Percentiles rank a stretch among this genome's conserved stretches.
phyloP scores from a whole-genome alignment of 2,888 invertebrate genomes.

The Lochmaea capreae region DNA sequence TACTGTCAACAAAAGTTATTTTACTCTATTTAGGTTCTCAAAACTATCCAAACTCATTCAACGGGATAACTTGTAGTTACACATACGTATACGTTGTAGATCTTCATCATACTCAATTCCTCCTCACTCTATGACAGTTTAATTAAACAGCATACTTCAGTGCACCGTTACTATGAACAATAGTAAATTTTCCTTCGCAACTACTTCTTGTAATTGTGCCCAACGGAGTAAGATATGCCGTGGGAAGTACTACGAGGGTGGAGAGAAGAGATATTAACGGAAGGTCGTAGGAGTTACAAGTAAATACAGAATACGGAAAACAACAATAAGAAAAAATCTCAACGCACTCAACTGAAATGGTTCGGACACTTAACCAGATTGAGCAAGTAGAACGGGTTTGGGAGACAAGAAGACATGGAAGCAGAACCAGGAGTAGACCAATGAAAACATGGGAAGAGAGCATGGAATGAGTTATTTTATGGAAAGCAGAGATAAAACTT shows the following conservation, averaged over 20 bases:
- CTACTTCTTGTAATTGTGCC: background rate
- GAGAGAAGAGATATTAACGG: background rate
- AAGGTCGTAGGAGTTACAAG: too few species aligned
- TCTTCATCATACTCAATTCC: background rate
- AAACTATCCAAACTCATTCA: slow-evolving; percentile 6
- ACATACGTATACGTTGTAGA: slow-evolving; percentile 1
- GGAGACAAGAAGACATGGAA: too few species aligned
- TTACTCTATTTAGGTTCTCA: background rate
- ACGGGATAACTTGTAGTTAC: slow-evolving; percentile 1
- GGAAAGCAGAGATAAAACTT: too few species aligned
- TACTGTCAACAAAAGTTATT: background rate
- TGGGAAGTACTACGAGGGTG: background rate
- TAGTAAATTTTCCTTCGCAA: slow-evolving; percentile 14
- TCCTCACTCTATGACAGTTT: slow-evolving; percentile 1
- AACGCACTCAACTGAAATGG: too few species aligned
- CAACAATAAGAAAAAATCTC: too few species aligned
- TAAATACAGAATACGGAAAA: too few species aligned
- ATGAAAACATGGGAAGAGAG: too few species aligned
- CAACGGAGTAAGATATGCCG: background rate
- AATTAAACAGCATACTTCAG: slow-evolving; percentile 13
- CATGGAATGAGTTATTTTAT: too few species aligned
- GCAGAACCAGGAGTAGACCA: too few species aligned
- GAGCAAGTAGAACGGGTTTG: too few species aligned
- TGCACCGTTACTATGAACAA: slow-evolving; percentile 14
- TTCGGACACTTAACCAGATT: too few species aligned